Conservation (phyloP, 2,888 invertebrate genomes). For the Slavum lentiscoides region DNA sequence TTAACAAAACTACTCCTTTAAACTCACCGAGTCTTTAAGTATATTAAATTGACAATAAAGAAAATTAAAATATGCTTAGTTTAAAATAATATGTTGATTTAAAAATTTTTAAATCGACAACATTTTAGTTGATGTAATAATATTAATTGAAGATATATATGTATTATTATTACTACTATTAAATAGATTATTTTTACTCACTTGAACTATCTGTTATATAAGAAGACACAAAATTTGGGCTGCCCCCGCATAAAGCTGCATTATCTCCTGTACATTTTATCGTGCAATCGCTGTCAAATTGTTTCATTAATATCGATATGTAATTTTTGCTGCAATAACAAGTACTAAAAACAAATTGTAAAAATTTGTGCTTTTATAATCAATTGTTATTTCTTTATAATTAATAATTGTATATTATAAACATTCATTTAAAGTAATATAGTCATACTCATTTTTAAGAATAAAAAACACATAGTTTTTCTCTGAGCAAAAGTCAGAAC, state of each 20-base stretch:
- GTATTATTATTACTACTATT: no score
- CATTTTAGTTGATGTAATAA: no score
- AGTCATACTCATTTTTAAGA: constrained; percentile 38
- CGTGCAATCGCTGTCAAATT: constrained; percentile 19
- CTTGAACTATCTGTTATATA: constrained; percentile 33
- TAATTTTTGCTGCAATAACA: constrained; percentile 40
- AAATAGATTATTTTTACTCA: not conserved
- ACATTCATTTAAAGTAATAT: not conserved
- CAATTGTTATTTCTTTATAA: no score
- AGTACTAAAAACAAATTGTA: not conserved
- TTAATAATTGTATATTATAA: no score
- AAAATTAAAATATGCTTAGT: no score
- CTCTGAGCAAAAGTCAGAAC: constrained; percentile 25
- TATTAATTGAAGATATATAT: no score
- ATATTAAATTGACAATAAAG: no score
- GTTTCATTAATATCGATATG: constrained; percentile 29
- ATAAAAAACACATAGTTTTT: constrained; percentile 27
- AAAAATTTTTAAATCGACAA: no score
- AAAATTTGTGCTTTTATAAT: no score
- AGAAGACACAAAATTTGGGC: constrained; percentile 23
- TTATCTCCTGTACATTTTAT: constrained; percentile 17
- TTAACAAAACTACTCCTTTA: no score
- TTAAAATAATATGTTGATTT: no score
- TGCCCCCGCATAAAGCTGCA: constrained; percentile 17
- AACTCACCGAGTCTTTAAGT: no score